These are phyloP conservation scores for Agelas oroides DNA, from an alignment of 37 sponge, comb jelly and placozoan species.

Conservation along the genomic window DNA sequence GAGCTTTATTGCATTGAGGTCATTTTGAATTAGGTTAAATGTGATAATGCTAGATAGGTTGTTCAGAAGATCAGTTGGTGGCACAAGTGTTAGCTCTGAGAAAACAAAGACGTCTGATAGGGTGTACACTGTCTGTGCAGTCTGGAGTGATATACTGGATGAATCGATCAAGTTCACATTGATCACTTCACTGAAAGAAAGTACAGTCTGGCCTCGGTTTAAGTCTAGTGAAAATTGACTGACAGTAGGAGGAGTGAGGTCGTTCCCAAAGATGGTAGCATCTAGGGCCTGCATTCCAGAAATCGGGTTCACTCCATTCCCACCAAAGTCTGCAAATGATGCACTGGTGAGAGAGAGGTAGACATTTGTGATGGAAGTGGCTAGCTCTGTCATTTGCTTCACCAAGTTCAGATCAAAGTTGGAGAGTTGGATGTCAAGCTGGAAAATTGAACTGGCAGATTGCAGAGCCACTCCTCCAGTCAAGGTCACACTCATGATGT, in stretches of 20 bases:
- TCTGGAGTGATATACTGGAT: conserved; percentile 70
- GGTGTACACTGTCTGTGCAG: neutral
- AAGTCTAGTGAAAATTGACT: conserved; percentile 70
- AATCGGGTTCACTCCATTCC: conserved; percentile 66
- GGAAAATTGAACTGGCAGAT: conserved; percentile 50
- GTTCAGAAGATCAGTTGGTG: conserved; percentile 20
- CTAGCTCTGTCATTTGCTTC: conserved; percentile 74
- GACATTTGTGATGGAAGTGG: conserved; percentile 50
- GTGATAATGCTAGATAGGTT: conserved; percentile 57
- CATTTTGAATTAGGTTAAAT: conserved; percentile 44
- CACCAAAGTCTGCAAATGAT: conserved; percentile 84
- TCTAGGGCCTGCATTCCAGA: conserved; percentile 74
- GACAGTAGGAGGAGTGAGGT: conserved; percentile 67
- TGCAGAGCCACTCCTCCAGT: conserved; percentile 81
- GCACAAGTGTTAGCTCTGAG: conserved; percentile 16
- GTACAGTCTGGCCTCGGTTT: conserved; percentile 53
- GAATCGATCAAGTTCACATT: conserved; percentile 47
- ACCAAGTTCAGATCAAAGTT: conserved; percentile 77
- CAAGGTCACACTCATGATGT: conserved; percentile 69
- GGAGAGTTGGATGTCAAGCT: conserved; percentile 72
- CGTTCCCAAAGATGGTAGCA: conserved; percentile 53
- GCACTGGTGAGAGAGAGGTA: conserved; percentile 53
- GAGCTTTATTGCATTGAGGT: conserved; percentile 67
- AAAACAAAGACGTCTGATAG: conserved; percentile 39
- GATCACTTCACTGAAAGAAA: conserved; percentile 81